Conservation (phyloP, 1,140 invertebrate genomes). For the Octopus sinensis region DNA sequence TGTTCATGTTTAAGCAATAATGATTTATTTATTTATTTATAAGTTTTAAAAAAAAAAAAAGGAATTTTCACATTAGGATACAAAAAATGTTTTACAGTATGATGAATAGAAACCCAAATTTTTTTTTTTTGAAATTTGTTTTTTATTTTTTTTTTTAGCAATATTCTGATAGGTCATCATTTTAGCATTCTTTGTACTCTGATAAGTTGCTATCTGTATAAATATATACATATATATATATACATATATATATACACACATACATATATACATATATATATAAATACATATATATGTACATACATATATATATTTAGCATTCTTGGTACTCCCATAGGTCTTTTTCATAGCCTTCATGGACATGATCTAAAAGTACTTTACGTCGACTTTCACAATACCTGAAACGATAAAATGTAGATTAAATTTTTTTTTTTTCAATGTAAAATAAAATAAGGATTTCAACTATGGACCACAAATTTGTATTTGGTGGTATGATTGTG, state of each 20-base stretch:
- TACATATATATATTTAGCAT: conserved; percentile 13
- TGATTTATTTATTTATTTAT: conserved; percentile 10
- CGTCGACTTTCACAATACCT: conserved; percentile 96
- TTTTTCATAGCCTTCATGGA: conserved; percentile 97
- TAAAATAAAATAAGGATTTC: too few species aligned
- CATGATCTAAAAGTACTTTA: conserved; percentile 91
- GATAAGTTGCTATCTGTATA: too few species aligned
- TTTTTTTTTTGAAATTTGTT: neutral
- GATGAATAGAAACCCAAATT: neutral
- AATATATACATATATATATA: too few species aligned
- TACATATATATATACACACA: too few species aligned
- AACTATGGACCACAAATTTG: too few species aligned
- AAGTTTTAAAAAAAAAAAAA: neutral
- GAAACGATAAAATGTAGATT: conserved; percentile 38
- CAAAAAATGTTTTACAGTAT: conserved; percentile 2
- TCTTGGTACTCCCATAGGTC: conserved; percentile 83
- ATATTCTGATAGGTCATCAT: too few species aligned
- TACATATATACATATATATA: neutral
- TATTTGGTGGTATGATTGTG: too few species aligned
- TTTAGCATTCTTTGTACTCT: too few species aligned
- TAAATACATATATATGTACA: conserved; percentile 9
- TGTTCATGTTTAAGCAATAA: neutral
- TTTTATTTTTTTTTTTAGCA: too few species aligned
- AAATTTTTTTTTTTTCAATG: too few species aligned
- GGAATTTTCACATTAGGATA: neutral